phyloP scores from a whole-genome alignment of 2,888 invertebrate species.

The Tetragonisca angustula region DNA sequence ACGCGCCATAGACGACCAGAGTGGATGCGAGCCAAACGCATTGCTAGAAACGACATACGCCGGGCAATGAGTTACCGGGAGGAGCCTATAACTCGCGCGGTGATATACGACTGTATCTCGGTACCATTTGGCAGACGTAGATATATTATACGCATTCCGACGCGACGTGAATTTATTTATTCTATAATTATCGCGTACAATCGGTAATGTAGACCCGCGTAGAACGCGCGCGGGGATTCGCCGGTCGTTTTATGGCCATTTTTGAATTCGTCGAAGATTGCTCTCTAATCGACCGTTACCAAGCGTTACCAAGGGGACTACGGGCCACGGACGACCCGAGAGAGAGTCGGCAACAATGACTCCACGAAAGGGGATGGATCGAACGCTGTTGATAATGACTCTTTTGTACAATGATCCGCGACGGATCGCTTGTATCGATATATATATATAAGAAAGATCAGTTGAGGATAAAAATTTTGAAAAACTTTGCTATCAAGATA shows the following conservation, averaged over 20 bases:
- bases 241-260: constrained; percentile 61
- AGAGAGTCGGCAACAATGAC: not conserved
- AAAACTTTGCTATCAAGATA: no score
- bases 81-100: constrained; percentile 83
- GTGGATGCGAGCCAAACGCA: constrained; percentile 81
- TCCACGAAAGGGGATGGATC: constrained; percentile 14
- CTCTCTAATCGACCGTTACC: constrained; percentile 35
- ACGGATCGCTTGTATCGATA: not conserved
- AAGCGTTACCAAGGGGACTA: not conserved
- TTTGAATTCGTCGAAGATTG: constrained; percentile 54
- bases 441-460: no score
- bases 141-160: constrained; percentile 83
- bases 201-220: constrained; percentile 76
- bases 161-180: constrained; percentile 84
- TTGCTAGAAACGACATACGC: constrained; percentile 69
- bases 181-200: constrained; percentile 84
- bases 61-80: constrained; percentile 83
- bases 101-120: constrained; percentile 84
- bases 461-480: no score
- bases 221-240: constrained; percentile 55
- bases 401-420: not conserved
- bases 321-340: not conserved
- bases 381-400: not conserved
- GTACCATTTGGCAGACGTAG: constrained; percentile 84
- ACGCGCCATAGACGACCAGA: constrained; percentile 74